Percentiles rank a stretch among this genome's conserved stretches.
phyloP scores from a whole-genome alignment of 2,113 vertebrate genomes.

The Diphyllodes magnificus region DNA sequence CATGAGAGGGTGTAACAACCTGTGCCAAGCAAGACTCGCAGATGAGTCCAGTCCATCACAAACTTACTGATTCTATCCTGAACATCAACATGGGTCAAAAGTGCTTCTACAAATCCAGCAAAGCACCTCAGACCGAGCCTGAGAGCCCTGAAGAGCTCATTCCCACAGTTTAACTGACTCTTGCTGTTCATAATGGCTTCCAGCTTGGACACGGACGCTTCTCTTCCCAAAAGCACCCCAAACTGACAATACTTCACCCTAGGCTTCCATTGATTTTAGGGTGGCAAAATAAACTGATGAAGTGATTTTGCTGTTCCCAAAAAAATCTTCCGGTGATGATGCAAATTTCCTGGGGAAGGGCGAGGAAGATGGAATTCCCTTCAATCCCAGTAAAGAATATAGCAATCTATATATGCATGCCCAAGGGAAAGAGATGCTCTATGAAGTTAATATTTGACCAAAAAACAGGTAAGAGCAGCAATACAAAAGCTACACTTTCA shows the following conservation, averaged over 20 bases:
- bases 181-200: neutral
- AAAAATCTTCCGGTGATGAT: neutral
- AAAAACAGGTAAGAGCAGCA: neutral
- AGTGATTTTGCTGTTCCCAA: neutral
- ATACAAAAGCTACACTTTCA: neutral
- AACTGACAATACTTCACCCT: fast-evolving
- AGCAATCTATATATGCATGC: fast-evolving
- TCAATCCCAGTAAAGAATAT: neutral
- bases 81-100: neutral
- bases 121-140: neutral
- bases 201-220: neutral
- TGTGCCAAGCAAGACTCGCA: neutral
- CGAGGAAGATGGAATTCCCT: neutral
- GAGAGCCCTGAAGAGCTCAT: neutral
- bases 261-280: neutral
- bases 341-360: neutral
- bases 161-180: neutral
- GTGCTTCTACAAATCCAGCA: neutral
- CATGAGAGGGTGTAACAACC: neutral
- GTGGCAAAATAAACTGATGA: neutral
- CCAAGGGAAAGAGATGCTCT: neutral
- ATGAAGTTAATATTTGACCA: neutral
- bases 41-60: fast-evolving
- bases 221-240: neutral
- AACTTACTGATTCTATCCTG: neutral